Conservation (phyloP, 1,140 invertebrate genomes). For the Cardiocondyla obscurior region DNA sequence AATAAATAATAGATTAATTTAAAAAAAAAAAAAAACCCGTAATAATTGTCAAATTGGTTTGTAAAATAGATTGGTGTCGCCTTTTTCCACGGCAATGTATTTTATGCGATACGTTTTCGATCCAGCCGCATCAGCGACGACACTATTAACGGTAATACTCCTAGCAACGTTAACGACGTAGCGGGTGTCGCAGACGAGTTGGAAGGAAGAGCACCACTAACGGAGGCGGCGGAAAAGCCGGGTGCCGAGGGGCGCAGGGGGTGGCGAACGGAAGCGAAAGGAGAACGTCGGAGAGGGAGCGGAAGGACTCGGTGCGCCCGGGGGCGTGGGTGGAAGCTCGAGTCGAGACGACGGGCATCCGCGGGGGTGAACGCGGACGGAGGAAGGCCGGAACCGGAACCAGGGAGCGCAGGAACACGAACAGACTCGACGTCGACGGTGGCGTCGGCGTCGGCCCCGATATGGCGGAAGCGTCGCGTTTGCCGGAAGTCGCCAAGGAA, state of each 20-base stretch:
- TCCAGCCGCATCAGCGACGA: constrained; percentile 22
- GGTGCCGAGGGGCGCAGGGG: constrained; percentile 22
- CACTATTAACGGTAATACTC: constrained; percentile 39
- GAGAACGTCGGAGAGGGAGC: constrained; percentile 67
- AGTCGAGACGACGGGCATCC: constrained; percentile 69
- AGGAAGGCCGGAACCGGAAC: constrained; percentile 66
- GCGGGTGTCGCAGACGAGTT: constrained; percentile 27
- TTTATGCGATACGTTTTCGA: constrained; percentile 36
- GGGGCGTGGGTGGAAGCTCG: constrained; percentile 71
- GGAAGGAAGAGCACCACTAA: constrained; percentile 35
- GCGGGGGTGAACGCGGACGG: constrained; percentile 62
- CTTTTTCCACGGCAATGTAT: neutral
- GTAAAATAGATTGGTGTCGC: neutral
- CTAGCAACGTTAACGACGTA: constrained; percentile 10
- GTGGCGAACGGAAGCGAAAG: constrained; percentile 66
- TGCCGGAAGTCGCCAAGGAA: constrained; percentile 83
- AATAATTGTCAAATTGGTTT: neutral
- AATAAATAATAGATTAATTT: constrained; percentile 1
- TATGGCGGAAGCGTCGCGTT: constrained; percentile 83
- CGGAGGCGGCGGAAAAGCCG: neutral
- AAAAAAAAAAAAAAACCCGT: no score
- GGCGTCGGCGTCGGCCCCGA: constrained; percentile 75
- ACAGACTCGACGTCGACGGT: constrained; percentile 68
- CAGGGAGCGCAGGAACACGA: constrained; percentile 69
- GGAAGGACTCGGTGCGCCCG: constrained; percentile 63